These are phyloP conservation scores for Erythrocercus mccallii DNA, from an alignment of 2,113 vertebrate species.

Conservation along the genomic window DNA sequence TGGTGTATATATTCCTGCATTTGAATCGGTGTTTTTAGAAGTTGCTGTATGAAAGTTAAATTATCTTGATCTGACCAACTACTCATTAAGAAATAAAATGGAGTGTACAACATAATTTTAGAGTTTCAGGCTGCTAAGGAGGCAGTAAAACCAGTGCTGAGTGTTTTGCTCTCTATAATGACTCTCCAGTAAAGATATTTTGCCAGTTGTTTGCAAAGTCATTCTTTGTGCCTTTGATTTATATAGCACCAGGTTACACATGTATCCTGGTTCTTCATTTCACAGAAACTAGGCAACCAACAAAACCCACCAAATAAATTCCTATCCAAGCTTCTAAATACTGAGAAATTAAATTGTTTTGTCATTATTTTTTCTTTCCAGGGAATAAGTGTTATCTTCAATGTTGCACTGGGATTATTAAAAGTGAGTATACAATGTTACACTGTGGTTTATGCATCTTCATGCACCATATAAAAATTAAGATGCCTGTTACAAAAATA, in stretches of 20 bases:
- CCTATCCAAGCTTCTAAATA: background rate
- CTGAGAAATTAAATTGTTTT: conserved; percentile 37
- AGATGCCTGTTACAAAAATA: background rate
- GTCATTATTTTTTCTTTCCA: conserved; percentile 65
- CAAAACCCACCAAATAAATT: background rate
- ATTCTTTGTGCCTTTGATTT: background rate
- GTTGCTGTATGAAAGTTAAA: background rate
- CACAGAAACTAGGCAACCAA: background rate
- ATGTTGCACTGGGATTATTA: conserved; percentile 92
- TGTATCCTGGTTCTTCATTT: background rate
- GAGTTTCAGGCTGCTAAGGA: background rate
- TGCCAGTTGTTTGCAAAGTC: background rate
- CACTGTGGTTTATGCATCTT: background rate
- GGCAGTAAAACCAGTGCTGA: background rate
- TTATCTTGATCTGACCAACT: background rate
- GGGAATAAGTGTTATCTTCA: conserved; percentile 99
- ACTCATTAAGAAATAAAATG: background rate
- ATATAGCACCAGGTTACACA: background rate
- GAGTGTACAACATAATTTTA: background rate
- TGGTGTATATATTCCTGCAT: background rate
- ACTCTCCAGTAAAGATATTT: background rate
- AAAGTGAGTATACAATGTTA: conserved; percentile 77
- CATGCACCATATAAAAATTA: background rate
- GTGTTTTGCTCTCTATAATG: background rate
- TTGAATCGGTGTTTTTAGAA: background rate